These are phyloP conservation scores for Enteromius argenteus DNA, from an alignment of 2,797 vertebrate species.

Conservation along the genomic window DNA sequence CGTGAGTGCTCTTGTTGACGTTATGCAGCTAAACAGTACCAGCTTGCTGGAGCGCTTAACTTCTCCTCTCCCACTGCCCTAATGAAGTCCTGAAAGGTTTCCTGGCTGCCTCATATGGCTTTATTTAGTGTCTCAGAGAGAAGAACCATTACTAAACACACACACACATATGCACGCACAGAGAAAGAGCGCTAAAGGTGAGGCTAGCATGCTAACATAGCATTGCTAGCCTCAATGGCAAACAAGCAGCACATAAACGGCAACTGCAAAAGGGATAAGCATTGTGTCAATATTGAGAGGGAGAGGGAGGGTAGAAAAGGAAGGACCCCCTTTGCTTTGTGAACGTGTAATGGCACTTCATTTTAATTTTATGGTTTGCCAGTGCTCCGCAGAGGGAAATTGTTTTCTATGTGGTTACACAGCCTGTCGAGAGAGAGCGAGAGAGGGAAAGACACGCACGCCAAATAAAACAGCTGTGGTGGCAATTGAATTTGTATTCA, in stretches of 20 bases:
- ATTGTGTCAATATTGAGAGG: slow-evolving; percentile 62
- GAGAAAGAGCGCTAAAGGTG: slow-evolving; percentile 64
- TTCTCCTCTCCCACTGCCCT: slow-evolving; percentile 72
- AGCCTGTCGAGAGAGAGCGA: slow-evolving; percentile 77
- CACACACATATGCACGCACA: slow-evolving; percentile 54
- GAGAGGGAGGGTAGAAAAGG: slow-evolving; percentile 49
- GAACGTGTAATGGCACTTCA: slow-evolving; percentile 80
- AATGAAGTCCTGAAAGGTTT: slow-evolving; percentile 88
- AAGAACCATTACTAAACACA: slow-evolving; percentile 79
- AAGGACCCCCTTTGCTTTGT: slow-evolving; percentile 66
- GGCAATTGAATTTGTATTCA: slow-evolving; percentile 88
- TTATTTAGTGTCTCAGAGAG: slow-evolving; percentile 80
- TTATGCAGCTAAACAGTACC: slow-evolving; percentile 85
- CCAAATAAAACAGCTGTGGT: slow-evolving; percentile 77
- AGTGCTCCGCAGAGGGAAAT: slow-evolving; percentile 80
- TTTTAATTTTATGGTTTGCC: slow-evolving; percentile 83
- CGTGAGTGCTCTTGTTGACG: slow-evolving; percentile 82
- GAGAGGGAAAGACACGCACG: slow-evolving; percentile 65
- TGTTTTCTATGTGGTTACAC: slow-evolving; percentile 80
- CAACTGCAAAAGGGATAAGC: slow-evolving; percentile 52
- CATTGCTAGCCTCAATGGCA: slow-evolving; percentile 34
- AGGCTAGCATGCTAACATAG: slow-evolving; percentile 44
- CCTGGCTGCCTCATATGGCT: slow-evolving; percentile 85
- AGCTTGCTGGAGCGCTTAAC: slow-evolving; percentile 82
- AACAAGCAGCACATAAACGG: slow-evolving; percentile 36